Evolutionary conservation across 2,113 vertebrate genomes (phyloP).

Genomic region (Caretta caretta): DNA sequence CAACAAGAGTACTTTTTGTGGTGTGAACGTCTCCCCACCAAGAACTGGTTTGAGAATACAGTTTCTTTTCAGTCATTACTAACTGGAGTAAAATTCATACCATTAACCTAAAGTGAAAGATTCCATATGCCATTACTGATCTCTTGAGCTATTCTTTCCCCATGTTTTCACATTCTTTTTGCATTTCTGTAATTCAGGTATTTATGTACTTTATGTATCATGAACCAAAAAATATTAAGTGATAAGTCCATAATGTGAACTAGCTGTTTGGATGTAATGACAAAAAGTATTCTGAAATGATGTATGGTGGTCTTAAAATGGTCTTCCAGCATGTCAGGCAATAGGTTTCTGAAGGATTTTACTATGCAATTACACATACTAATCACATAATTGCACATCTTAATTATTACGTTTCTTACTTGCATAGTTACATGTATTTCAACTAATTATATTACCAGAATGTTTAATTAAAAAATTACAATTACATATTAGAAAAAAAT

Average conservation of each 20-base stretch:
- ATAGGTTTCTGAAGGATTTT: conserved; percentile 33
- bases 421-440: conserved; percentile 46
- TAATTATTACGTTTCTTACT: conserved; percentile 59
- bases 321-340: not conserved
- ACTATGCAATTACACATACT: conserved; percentile 51
- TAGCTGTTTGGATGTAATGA: conserved; percentile 9
- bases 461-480: conserved; percentile 52
- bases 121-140: not conserved
- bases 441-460: conserved; percentile 46
- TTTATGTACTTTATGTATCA: not conserved
- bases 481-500: not conserved
- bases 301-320: conserved; percentile 19
- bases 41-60: not conserved
- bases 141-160: not conserved
- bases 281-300: not conserved
- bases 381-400: conserved; percentile 63
- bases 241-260: not conserved
- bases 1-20: not conserved
- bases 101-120: not conserved
- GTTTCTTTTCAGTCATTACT: not conserved
- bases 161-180: not conserved
- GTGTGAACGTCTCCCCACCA: not conserved
- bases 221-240: not conserved
- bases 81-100: not conserved
- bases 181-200: not conserved